Percentiles rank a stretch among this genome's conserved stretches.
Evolutionary conservation across 2,113 vertebrate genomes (phyloP).

Genomic region (Parus major): DNA sequence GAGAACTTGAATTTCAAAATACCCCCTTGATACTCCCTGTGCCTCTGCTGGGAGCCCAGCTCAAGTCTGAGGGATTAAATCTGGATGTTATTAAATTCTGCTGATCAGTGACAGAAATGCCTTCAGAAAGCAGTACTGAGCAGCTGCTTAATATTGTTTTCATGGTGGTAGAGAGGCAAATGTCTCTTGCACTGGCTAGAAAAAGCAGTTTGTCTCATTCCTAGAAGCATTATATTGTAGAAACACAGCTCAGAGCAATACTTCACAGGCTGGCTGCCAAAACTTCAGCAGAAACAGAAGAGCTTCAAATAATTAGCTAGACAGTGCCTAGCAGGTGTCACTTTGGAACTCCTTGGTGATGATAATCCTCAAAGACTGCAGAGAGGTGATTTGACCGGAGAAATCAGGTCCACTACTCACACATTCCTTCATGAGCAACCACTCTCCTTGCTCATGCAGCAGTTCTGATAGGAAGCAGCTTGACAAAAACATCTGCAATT

Average conservation of each 20-base stretch:
- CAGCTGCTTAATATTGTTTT: slow-evolving; percentile 70
- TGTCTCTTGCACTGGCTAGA: slow-evolving; percentile 49
- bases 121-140: slow-evolving; percentile 62
- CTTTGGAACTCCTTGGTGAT: slow-evolving; percentile 9
- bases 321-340: slow-evolving; percentile 54
- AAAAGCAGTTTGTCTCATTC: slow-evolving; percentile 60
- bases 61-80: slow-evolving; percentile 46
- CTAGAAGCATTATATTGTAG: slow-evolving; percentile 46
- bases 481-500: slow-evolving; percentile 16
- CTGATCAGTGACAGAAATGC: slow-evolving; percentile 64
- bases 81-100: slow-evolving; percentile 68
- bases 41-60: slow-evolving; percentile 40
- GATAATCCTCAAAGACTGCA: slow-evolving; percentile 9
- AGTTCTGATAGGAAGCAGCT: background rate
- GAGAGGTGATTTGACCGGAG: background rate
- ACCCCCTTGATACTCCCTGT: background rate
- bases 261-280: slow-evolving; percentile 40
- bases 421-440: background rate
- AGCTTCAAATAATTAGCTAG: slow-evolving; percentile 51
- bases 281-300: slow-evolving; percentile 3
- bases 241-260: background rate
- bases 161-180: slow-evolving; percentile 53
- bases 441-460: background rate
- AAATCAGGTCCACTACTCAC: background rate
- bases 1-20: slow-evolving; percentile 40